These are phyloP conservation scores for Drosophila leontia DNA, from an alignment of 1,140 invertebrate species.

Conservation along the genomic window DNA sequence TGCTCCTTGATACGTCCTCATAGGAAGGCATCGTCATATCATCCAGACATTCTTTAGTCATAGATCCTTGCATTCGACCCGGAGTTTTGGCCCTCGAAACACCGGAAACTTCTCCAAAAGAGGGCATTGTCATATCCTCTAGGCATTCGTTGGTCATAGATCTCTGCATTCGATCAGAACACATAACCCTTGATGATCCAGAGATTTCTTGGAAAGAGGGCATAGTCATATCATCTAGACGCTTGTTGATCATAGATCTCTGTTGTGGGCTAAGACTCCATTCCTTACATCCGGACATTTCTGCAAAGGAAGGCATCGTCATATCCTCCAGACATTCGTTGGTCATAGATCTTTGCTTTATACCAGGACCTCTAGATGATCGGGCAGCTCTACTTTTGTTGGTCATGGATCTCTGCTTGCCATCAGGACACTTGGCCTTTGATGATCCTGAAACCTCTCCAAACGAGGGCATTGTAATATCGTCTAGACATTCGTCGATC, in stretches of 20 bases:
- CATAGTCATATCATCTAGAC: conserved; percentile 28
- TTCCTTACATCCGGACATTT: too few species aligned
- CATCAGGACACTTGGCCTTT: not conserved
- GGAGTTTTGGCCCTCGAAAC: not conserved
- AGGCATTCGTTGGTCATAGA: conserved; percentile 14
- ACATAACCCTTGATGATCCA: not conserved
- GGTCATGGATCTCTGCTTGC: not conserved
- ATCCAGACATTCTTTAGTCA: conserved; percentile 22
- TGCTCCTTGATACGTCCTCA: not conserved
- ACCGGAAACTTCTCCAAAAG: not conserved
- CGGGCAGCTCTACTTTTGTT: not conserved
- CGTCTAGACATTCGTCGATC: conserved; percentile 28
- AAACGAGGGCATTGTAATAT: conserved; percentile 25
- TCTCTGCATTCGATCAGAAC: not conserved
- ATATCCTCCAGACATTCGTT: conserved; percentile 30
- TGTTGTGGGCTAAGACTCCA: not conserved
- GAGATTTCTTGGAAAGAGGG: not conserved
- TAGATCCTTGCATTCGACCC: not conserved
- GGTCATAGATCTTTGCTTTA: not conserved
- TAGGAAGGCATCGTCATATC: conserved; percentile 16
- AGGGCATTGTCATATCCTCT: conserved; percentile 13
- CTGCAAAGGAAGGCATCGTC: conserved; percentile 8
- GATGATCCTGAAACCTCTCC: not conserved
- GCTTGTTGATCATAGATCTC: conserved; percentile 9
- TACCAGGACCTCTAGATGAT: not conserved